Percentiles rank a stretch among this genome's conserved stretches.
Conservation (phyloP, 37 sponge, comb jelly and placozoan species). For the Ianthella basta region DNA sequence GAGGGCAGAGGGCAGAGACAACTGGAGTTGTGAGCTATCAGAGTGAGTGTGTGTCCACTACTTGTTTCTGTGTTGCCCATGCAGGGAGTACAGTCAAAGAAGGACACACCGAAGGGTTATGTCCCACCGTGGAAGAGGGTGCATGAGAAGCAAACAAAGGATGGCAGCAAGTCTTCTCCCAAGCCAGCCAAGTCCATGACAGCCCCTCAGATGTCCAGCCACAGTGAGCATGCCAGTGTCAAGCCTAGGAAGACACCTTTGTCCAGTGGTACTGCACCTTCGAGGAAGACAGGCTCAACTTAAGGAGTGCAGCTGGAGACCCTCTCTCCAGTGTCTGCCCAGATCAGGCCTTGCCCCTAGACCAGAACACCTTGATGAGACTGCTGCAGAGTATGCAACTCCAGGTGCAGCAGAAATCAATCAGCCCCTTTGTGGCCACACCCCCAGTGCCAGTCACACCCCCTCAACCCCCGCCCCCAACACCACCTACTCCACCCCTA, state of each 20-base stretch:
- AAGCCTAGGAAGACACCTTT: background rate
- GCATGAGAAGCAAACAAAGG: no score
- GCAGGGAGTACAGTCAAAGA: background rate
- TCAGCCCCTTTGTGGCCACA: background rate
- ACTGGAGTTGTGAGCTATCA: no score
- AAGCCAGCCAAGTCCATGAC: background rate
- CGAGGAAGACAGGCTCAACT: background rate
- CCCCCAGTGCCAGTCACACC: background rate
- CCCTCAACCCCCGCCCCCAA: conserved; percentile 34
- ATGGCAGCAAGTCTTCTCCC: background rate
- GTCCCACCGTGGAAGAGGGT: conserved; percentile 35
- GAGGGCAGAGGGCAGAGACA: no score
- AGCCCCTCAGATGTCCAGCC: background rate
- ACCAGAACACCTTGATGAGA: conserved; percentile 14
- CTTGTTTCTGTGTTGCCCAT: background rate
- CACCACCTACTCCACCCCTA: conserved; percentile 32
- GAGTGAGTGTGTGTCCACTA: no score
- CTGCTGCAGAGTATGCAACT: conserved; percentile 1
- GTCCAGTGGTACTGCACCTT: background rate
- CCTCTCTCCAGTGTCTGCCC: background rate
- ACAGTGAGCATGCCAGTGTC: background rate
- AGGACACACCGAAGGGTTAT: conserved; percentile 7
- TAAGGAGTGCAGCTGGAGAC: background rate
- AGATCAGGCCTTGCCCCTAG: conserved; percentile 13
- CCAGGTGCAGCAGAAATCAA: background rate